Percentiles rank a stretch among this genome's conserved stretches.
These are phyloP conservation scores for Diloba caeruleocephala DNA, from an alignment of 2,888 invertebrate species.

Conservation along the genomic window DNA sequence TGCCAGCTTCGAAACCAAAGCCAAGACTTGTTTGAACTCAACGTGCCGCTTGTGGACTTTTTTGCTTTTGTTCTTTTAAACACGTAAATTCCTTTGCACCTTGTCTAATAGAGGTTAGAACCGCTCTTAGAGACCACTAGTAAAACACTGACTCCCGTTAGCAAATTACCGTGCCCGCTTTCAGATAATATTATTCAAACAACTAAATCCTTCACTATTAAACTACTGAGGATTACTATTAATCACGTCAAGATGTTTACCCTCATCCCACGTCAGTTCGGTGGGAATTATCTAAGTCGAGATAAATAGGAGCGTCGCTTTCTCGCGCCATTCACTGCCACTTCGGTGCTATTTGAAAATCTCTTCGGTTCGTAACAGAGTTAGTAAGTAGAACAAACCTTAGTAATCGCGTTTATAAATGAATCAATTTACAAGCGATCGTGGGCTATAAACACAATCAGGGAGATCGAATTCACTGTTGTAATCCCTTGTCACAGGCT, in stretches of 20 bases:
- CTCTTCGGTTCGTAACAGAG: conserved; percentile 67
- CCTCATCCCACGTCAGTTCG: conserved; percentile 83
- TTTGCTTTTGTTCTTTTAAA: conserved; percentile 35
- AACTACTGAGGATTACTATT: conserved; percentile 85
- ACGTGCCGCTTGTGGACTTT: conserved; percentile 25
- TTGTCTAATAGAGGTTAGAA: conserved; percentile 28
- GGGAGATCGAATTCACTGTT: conserved; percentile 44
- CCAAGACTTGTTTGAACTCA: conserved; percentile 42
- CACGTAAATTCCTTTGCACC: conserved; percentile 27
- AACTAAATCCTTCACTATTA: conserved; percentile 83
- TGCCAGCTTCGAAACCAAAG: conserved; percentile 49
- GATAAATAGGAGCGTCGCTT: conserved; percentile 80
- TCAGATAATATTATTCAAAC: conserved; percentile 79
- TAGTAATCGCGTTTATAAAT: conserved; percentile 69
- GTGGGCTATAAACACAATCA: conserved; percentile 65
- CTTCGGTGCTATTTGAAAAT: conserved; percentile 69
- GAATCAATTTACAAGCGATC: conserved; percentile 71
- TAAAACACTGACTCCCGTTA: conserved; percentile 48
- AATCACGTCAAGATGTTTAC: conserved; percentile 87
- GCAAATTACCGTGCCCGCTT: conserved; percentile 66
- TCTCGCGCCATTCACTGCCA: conserved; percentile 67
- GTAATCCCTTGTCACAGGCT: conserved; percentile 35
- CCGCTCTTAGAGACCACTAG: conserved; percentile 16
- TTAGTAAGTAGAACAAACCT: conserved; percentile 64
- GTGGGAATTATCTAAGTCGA: conserved; percentile 82